Conservation (phyloP, 2,797 vertebrate genomes). For the Pseudopleuronectes americanus region DNA sequence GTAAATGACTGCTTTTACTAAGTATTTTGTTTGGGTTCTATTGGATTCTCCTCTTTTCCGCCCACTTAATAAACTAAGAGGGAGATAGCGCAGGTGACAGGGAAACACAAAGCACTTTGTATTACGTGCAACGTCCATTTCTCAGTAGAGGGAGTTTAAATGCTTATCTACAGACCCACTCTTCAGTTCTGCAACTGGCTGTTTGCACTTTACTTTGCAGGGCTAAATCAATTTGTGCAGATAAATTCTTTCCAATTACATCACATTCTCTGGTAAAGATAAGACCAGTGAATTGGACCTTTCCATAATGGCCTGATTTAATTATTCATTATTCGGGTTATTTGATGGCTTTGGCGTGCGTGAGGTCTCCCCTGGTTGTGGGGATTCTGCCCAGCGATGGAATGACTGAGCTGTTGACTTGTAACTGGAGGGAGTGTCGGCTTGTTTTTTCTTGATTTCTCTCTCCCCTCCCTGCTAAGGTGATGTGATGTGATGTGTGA, state of each 20-base stretch:
- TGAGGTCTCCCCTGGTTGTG: conserved; percentile 8
- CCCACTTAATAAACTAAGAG: conserved; percentile 1
- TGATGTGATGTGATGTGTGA: conserved; percentile 56
- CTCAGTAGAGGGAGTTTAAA: conserved; percentile 64
- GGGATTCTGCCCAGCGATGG: conserved; percentile 36
- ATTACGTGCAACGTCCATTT: conserved; percentile 41
- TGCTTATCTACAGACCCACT: conserved; percentile 77
- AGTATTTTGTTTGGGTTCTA: conserved; percentile 5
- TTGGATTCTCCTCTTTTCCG: conserved; percentile 8
- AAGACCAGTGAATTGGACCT: conserved; percentile 85
- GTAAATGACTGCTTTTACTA: conserved; percentile 7
- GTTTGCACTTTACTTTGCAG: conserved; percentile 79
- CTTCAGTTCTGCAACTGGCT: conserved; percentile 55
- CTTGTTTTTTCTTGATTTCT: conserved; percentile 73
- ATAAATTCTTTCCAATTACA: conserved; percentile 87
- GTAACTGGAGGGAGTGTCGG: conserved; percentile 81
- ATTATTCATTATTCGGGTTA: conserved; percentile 72
- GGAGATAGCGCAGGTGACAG: conserved; percentile 2
- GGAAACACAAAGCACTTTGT: conserved; percentile 28
- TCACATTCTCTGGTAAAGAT: conserved; percentile 84
- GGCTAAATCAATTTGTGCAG: conserved; percentile 88
- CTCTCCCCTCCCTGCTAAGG: conserved; percentile 29
- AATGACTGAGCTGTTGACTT: conserved; percentile 81
- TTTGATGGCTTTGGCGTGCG: conserved; percentile 40
- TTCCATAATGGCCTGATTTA: conserved; percentile 72